Conservation (phyloP, 2,888 invertebrate species). For the Phaonia tiefii region DNA sequence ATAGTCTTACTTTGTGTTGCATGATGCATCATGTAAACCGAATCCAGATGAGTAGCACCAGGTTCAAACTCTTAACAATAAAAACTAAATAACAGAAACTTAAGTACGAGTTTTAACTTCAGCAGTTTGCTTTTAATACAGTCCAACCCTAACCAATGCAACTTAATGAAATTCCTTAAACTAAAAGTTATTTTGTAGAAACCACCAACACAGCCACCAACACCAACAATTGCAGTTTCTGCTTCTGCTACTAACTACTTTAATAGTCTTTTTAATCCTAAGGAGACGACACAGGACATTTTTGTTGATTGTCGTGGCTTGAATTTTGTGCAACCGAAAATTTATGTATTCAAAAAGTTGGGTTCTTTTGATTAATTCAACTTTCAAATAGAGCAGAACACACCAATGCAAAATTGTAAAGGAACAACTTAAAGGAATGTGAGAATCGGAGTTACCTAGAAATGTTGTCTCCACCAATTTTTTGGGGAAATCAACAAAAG, state of each 20-base stretch:
- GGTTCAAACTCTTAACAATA: conserved; percentile 31
- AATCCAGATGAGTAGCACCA: conserved; percentile 5
- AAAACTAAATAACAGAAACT: conserved; percentile 30
- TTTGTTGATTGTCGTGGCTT: conserved; percentile 32
- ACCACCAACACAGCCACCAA: conserved; percentile 24
- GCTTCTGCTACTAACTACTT: not conserved
- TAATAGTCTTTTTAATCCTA: not conserved
- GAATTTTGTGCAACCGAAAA: conserved; percentile 25
- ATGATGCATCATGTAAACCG: no score
- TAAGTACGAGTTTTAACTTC: conserved; percentile 49
- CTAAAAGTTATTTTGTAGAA: conserved; percentile 52
- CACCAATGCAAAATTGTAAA: no score
- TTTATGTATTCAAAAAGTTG: conserved; percentile 33
- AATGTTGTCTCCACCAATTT: no score
- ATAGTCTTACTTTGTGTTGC: no score
- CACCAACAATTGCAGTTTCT: not conserved
- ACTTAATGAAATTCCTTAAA: conserved; percentile 53
- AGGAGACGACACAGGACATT: not conserved
- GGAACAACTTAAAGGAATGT: no score
- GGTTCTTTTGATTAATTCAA: conserved; percentile 37
- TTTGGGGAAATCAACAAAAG: no score
- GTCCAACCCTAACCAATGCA: conserved; percentile 14
- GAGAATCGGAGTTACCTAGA: no score
- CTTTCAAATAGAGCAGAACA: not conserved
- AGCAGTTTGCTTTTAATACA: conserved; percentile 19